A percentile compares a stretch with the other conserved stretches of the same genome.
phyloP scores from a whole-genome alignment of 1,140 invertebrate genomes.

The Spodoptera litura region DNA sequence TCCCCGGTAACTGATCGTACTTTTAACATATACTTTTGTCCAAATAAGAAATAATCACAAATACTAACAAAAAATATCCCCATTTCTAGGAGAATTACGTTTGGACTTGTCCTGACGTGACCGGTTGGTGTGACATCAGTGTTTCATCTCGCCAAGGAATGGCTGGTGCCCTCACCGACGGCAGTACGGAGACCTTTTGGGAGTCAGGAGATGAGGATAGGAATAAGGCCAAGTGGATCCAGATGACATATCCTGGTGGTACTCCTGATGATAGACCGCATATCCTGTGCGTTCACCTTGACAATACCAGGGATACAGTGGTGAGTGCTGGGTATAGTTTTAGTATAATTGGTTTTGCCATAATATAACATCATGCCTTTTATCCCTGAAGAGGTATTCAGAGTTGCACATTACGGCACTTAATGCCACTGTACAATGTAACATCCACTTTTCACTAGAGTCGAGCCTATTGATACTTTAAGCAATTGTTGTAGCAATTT shows the following conservation, averaged over 20 bases:
- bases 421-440: too few species aligned
- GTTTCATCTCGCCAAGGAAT: conserved; percentile 97
- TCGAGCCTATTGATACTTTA: too few species aligned
- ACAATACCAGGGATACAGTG: conserved; percentile 96
- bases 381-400: too few species aligned
- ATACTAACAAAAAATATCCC: neutral
- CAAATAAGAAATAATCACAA: too few species aligned
- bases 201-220: conserved; percentile 98
- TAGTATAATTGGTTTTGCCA: too few species aligned
- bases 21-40: too few species aligned
- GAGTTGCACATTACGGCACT: too few species aligned
- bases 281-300: conserved; percentile 95
- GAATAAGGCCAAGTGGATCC: conserved; percentile 93
- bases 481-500: too few species aligned
- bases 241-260: conserved; percentile 80
- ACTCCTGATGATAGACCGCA: conserved; percentile 87
- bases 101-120: conserved; percentile 87
- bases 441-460: too few species aligned
- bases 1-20: too few species aligned
- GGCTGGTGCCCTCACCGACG: conserved; percentile 96
- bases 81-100: conserved; percentile 67
- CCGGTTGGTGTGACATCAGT: conserved; percentile 91
- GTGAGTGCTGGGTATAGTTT: conserved; percentile 86
- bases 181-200: conserved; percentile 99
- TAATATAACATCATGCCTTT: too few species aligned